A percentile compares a stretch with the other conserved stretches of the same genome.
Conservation (phyloP, 2,797 vertebrate genomes). For the Heterohyrax brucei region DNA sequence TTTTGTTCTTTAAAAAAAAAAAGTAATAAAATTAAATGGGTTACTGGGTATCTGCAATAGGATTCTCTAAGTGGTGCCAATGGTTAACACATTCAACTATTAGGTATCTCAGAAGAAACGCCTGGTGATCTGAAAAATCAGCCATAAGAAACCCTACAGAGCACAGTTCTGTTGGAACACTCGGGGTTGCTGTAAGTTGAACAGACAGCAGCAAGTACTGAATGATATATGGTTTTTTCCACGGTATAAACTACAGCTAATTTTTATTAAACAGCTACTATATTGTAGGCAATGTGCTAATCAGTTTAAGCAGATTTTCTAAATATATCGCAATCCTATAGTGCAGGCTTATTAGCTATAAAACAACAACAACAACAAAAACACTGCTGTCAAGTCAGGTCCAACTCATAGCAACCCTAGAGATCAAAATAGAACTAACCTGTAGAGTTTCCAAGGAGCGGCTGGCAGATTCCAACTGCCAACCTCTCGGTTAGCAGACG, state of each 20-base stretch:
- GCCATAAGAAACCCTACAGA: not conserved
- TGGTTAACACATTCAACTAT: not conserved
- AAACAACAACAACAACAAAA: no score
- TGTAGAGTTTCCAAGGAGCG: no score
- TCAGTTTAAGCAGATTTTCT: not conserved
- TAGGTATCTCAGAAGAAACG: not conserved
- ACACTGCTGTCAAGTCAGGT: no score
- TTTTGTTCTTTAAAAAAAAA: not conserved
- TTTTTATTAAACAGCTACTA: not conserved
- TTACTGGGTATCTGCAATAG: not conserved
- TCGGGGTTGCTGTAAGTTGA: not conserved
- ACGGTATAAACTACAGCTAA: not conserved
- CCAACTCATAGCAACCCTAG: no score
- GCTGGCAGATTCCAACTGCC: no score
- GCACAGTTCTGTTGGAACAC: not conserved
- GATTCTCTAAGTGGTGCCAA: not conserved
- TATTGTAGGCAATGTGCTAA: not conserved
- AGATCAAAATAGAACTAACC: no score
- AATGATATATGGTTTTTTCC: not conserved
- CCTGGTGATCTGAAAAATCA: not conserved
- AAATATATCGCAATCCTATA: not conserved
- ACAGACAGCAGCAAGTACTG: not conserved
- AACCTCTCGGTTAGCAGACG: no score
- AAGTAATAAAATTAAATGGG: not conserved
- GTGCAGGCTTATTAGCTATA: not conserved